Percentiles rank a stretch among this genome's conserved stretches.
phyloP scores from a whole-genome alignment of 2,888 invertebrate genomes.

The Philereme transversata region DNA sequence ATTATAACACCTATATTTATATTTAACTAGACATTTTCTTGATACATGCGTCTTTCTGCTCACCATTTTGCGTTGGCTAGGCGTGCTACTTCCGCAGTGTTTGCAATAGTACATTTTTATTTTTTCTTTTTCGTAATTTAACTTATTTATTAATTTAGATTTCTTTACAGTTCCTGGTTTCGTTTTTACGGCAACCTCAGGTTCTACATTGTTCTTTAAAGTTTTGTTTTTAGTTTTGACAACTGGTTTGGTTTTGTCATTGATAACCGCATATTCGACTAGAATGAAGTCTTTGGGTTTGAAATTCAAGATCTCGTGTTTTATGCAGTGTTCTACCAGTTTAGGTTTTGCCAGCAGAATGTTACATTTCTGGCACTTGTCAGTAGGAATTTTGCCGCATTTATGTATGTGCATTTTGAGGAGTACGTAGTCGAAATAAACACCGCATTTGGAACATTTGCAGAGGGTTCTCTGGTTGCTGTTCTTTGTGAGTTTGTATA shows the following conservation, averaged over 20 bases:
- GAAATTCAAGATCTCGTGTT: slow-evolving; percentile 22
- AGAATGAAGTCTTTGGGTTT: slow-evolving; percentile 32
- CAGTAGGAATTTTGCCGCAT: slow-evolving; percentile 26
- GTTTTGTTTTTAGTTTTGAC: neutral
- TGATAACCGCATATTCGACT: slow-evolving; percentile 16
- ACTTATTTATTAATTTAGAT: slow-evolving; percentile 12
- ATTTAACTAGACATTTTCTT: slow-evolving; percentile 15
- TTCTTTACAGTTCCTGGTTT: neutral
- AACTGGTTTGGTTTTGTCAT: slow-evolving; percentile 6
- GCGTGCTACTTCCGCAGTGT: slow-evolving; percentile 30
- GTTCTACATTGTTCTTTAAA: neutral
- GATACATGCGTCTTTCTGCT: slow-evolving; percentile 20
- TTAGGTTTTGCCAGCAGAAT: slow-evolving; percentile 14
- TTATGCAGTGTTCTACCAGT: slow-evolving; percentile 9
- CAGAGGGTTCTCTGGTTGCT: slow-evolving; percentile 44
- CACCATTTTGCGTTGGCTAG: neutral
- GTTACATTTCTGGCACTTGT: slow-evolving; percentile 45
- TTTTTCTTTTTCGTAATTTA: slow-evolving; percentile 16
- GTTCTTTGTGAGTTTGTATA: slow-evolving; percentile 40
- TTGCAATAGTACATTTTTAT: slow-evolving; percentile 32
- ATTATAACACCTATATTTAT: slow-evolving; percentile 7
- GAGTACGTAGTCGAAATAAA: slow-evolving; percentile 48
- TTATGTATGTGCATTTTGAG: slow-evolving; percentile 44
- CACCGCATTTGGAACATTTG: slow-evolving; percentile 49
- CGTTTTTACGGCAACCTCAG: neutral